Conservation (phyloP, 2,888 invertebrate species). For the Scelioninae gen. 2 region DNA sequence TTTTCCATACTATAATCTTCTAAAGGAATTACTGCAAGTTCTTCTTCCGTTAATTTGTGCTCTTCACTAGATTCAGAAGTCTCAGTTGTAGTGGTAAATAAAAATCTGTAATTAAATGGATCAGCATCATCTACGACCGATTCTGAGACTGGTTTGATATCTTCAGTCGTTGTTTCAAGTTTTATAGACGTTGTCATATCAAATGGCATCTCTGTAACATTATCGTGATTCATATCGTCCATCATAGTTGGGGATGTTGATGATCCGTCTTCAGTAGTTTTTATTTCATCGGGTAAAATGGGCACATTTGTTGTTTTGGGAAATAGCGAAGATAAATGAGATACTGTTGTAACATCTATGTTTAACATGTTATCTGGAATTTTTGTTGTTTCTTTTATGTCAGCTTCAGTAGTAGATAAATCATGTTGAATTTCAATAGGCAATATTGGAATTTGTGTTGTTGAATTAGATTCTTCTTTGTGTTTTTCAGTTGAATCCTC, state of each 20-base stretch:
- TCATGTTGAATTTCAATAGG: slow-evolving; percentile 72
- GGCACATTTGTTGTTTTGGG: slow-evolving; percentile 72
- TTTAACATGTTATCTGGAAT: slow-evolving; percentile 45
- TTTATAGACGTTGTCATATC: slow-evolving; percentile 43
- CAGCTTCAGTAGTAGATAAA: slow-evolving; percentile 67
- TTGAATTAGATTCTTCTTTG: slow-evolving; percentile 67
- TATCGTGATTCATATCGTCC: slow-evolving; percentile 9
- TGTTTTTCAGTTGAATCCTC: slow-evolving; percentile 53
- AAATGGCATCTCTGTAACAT: slow-evolving; percentile 34
- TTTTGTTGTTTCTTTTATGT: slow-evolving; percentile 60
- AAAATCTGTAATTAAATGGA: slow-evolving; percentile 65
- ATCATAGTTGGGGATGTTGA: no score
- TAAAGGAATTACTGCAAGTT: slow-evolving; percentile 69
- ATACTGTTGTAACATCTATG: slow-evolving; percentile 48
- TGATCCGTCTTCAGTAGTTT: slow-evolving; percentile 70
- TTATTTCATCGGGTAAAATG: slow-evolving; percentile 72
- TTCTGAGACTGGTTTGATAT: slow-evolving; percentile 72
- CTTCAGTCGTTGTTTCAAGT: slow-evolving; percentile 59
- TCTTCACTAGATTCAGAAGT: slow-evolving; percentile 50
- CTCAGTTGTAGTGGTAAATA: slow-evolving; percentile 63
- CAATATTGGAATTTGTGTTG: slow-evolving; percentile 71
- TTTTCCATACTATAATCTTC: slow-evolving; percentile 60
- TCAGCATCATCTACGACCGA: slow-evolving; percentile 67
- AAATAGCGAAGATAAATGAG: slow-evolving; percentile 37
- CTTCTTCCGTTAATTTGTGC: slow-evolving; percentile 65